phyloP scores from a whole-genome alignment of 2,797 vertebrate genomes.

The Champsocephalus esox region DNA sequence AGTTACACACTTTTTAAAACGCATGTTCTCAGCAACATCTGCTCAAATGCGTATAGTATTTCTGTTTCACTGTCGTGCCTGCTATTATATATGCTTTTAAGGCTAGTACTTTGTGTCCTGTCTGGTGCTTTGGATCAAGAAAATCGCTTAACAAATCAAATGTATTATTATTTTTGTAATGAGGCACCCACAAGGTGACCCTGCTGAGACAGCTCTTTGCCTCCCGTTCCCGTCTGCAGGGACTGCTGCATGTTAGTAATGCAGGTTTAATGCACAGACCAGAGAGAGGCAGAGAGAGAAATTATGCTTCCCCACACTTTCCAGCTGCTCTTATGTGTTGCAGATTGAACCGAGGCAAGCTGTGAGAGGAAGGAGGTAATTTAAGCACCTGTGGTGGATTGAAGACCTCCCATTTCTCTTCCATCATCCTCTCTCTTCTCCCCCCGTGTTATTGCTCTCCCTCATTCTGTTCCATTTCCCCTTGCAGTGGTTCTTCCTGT shows the following conservation, averaged over 20 bases:
- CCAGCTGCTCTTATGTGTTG: conserved; percentile 66
- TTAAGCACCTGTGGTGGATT: conserved; percentile 69
- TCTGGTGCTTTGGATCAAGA: no score
- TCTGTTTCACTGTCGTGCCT: no score
- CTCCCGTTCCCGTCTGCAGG: conserved; percentile 28
- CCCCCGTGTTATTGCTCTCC: conserved; percentile 24
- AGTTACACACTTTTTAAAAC: no score
- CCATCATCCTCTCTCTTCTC: conserved; percentile 46
- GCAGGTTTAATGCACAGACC: conserved; percentile 13
- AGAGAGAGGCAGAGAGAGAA: conserved; percentile 12
- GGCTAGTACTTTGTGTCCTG: no score
- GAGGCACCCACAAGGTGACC: no score
- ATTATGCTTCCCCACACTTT: conserved; percentile 43
- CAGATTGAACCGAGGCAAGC: conserved; percentile 60
- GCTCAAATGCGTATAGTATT: neutral
- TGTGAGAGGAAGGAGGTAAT: conserved; percentile 63
- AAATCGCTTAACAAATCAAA: no score
- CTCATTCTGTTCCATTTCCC: conserved; percentile 17
- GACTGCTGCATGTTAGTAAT: conserved; percentile 26
- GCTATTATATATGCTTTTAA: no score
- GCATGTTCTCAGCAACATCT: neutral
- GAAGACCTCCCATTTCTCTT: conserved; percentile 59
- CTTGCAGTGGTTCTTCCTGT: conserved; percentile 35
- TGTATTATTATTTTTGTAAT: no score
- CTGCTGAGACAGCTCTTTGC: neutral